phyloP scores from a whole-genome alignment of 2,113 vertebrate species.

The Empidonax traillii region DNA sequence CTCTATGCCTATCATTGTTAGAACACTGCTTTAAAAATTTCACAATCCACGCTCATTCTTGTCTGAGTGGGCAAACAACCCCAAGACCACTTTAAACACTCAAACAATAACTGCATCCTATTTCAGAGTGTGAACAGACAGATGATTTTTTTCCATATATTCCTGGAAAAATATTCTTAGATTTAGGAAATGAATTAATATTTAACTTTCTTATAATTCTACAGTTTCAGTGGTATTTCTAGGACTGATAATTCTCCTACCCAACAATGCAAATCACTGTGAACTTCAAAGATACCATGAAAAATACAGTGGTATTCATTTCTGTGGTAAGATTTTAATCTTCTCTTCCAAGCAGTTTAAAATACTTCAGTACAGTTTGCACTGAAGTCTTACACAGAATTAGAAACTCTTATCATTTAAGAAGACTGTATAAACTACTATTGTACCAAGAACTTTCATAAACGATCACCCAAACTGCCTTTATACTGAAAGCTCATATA shows the following conservation, averaged over 20 bases:
- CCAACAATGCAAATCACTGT: neutral
- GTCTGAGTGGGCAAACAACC: neutral
- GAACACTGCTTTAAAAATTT: neutral
- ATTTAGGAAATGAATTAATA: neutral
- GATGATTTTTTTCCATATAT: neutral
- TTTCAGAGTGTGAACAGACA: neutral
- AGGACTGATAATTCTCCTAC: neutral
- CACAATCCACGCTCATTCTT: neutral
- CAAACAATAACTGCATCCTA: neutral
- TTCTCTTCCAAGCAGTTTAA: neutral
- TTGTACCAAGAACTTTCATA: neutral
- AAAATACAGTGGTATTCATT: neutral
- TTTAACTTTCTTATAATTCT: neutral
- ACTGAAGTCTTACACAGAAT: neutral
- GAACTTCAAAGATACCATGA: neutral
- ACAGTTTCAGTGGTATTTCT: neutral
- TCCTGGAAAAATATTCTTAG: neutral
- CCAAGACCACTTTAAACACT: neutral
- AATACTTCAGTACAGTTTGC: neutral
- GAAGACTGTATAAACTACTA: neutral
- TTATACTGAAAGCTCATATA: neutral
- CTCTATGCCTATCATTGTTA: neutral
- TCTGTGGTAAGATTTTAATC: neutral
- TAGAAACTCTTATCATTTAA: neutral
- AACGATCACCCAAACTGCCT: neutral